Base-by-base conservation (phyloP, 2,888 invertebrate genomes). In the Lasioglossum oenotherae region DNA sequence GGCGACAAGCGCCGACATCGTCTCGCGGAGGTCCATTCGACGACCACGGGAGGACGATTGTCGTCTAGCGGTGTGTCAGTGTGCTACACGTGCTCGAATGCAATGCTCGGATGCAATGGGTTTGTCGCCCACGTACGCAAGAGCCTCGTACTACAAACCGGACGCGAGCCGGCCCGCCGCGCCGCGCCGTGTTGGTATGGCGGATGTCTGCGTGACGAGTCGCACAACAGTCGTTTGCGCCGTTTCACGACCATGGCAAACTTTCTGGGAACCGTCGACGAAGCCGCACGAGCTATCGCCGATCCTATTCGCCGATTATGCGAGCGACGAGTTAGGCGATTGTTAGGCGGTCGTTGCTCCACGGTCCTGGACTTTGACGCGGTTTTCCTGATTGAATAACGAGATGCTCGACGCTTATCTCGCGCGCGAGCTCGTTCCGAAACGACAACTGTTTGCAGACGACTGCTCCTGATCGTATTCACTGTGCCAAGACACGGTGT, bases 301-400 rank as follows among this genome's bases (percentile, higher is more conserved):
- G 85, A 90, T 91, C 85, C 90, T 89, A 91, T 91, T 91, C 88
- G 79, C 38, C 75, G 88, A 87, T 91, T 88, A 82, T 88, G 85
- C 88, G 78, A 77, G 75, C 79, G 64, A 41, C 80, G 80, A 53
- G 69, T 82, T n/a, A n/a, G n/a, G 74, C 81, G 79, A 90, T 88
- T 85, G 87, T 85, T 81, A 81, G 41, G 44, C 83, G 90, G 90
- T 88, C 90, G 84, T 90, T 91, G 90, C 89, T 73, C 88, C 82
- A 81, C 60, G 71, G 64, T 49, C 74, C 72, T 44, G 82, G 76
- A 83, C 81, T 83, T 82, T 75, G 82, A 64, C 78, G 84, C 80
- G 88, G 73, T 84, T 86, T 87, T 89, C 80, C 46, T 74, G 78
- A 85, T 87, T 84, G 89, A 73, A 73, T 85, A 85, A 85, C 82